Conservation (phyloP, 2,888 invertebrate genomes). For the Melinaea menophilus region DNA sequence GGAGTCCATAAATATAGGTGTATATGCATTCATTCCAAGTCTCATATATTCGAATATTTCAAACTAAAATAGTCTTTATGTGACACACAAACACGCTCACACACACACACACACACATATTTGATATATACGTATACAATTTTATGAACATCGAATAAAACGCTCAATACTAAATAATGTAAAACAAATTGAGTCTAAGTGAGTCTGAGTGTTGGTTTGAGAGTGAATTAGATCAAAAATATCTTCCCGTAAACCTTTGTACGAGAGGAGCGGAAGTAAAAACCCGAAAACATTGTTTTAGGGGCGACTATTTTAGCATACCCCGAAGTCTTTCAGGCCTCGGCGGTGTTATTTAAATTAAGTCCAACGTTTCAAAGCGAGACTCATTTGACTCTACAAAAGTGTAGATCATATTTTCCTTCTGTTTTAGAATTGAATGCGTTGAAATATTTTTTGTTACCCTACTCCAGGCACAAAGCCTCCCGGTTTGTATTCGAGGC, state of each 20-base stretch:
- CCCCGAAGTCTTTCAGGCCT: constrained; percentile 39
- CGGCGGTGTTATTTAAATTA: constrained; percentile 63
- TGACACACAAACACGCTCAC: too few relatives aligned
- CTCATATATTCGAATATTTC: too few relatives aligned
- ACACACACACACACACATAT: too few relatives aligned
- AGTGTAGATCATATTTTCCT: constrained; percentile 72
- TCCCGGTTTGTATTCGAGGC: constrained; percentile 64
- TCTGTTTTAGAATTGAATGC: constrained; percentile 71
- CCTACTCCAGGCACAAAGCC: constrained; percentile 57
- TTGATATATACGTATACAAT: too few relatives aligned
- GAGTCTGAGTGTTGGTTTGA: too few relatives aligned
- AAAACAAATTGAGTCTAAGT: too few relatives aligned
- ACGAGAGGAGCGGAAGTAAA: constrained; percentile 5
- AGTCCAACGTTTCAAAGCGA: constrained; percentile 64
- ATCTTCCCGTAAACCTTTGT: neutral
- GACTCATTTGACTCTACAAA: constrained; percentile 74
- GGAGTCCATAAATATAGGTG: too few relatives aligned
- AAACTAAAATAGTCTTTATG: too few relatives aligned
- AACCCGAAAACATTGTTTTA: constrained; percentile 27
- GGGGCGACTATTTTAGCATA: constrained; percentile 32
- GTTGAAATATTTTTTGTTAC: constrained; percentile 67
- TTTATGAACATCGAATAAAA: too few relatives aligned
- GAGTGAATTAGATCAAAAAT: neutral
- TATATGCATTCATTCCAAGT: too few relatives aligned
- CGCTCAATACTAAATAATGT: too few relatives aligned